Evolutionary conservation across 2,888 invertebrate species (phyloP).

Genomic region (Sthenelais limicola): DNA sequence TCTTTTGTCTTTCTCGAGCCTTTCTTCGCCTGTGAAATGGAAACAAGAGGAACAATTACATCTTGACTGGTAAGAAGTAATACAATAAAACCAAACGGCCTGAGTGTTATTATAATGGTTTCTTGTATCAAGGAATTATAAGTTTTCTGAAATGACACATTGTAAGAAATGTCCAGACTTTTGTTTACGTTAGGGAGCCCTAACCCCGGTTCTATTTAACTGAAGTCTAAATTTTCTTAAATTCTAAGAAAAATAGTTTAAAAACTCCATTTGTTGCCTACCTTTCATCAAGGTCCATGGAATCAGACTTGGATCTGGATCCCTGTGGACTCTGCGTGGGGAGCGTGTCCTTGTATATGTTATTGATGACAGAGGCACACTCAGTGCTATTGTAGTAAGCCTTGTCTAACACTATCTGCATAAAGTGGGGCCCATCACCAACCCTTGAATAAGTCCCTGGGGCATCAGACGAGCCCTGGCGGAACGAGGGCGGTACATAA

Average conservation of each 20-base stretch:
- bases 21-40: constrained; percentile 71
- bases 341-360: background rate
- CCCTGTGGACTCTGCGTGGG: constrained; percentile 6
- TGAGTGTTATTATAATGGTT: too few relatives aligned
- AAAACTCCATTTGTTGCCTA: too few relatives aligned
- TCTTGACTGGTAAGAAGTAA: too few relatives aligned
- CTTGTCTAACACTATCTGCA: constrained; percentile 82
- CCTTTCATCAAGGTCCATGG: constrained; percentile 36
- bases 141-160: too few relatives aligned
- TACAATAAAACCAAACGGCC: too few relatives aligned
- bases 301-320: constrained; percentile 30
- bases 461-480: constrained; percentile 29
- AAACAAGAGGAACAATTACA: too few relatives aligned
- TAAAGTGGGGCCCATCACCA: constrained; percentile 92
- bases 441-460: constrained; percentile 69
- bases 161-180: too few relatives aligned
- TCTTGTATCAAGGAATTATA: too few relatives aligned
- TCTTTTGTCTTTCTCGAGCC: constrained; percentile 87
- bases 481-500: constrained; percentile 75
- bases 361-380: constrained; percentile 74
- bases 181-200: too few relatives aligned
- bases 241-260: too few relatives aligned
- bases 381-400: constrained; percentile 51
- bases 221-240: too few relatives aligned
- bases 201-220: too few relatives aligned